Evolutionary conservation across 2,797 vertebrate species (phyloP).

Genomic region (Molossus molossus): DNA sequence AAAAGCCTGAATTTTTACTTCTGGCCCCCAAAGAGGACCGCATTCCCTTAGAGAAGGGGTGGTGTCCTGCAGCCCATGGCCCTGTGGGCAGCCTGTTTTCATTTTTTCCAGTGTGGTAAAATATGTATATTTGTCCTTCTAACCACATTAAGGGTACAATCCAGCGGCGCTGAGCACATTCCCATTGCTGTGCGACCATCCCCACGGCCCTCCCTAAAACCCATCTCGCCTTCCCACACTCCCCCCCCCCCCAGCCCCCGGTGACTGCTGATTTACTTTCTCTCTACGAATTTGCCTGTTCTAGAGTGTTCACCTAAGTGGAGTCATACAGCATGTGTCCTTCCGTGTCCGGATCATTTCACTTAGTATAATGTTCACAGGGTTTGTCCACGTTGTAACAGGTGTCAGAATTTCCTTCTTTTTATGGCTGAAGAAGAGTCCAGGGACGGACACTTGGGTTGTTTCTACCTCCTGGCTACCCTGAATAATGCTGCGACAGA

Average conservation of each 20-base stretch:
- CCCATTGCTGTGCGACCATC: accelerated
- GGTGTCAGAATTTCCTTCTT: not conserved
- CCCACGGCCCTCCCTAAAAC: too few relatives aligned
- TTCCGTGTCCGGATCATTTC: not conserved
- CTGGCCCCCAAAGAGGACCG: not conserved
- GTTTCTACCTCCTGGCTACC: not conserved
- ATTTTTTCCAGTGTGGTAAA: not conserved
- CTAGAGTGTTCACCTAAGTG: not conserved
- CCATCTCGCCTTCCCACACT: not conserved
- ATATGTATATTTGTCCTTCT: not conserved
- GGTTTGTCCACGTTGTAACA: too few relatives aligned
- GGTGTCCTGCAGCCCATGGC: not conserved
- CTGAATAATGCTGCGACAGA: not conserved
- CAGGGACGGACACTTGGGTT: not conserved
- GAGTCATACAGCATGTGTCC: too few relatives aligned
- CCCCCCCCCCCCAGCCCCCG: not conserved
- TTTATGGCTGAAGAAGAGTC: not conserved
- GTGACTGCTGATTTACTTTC: not conserved
- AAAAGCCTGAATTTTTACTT: too few relatives aligned
- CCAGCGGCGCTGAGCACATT: too few relatives aligned
- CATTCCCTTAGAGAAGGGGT: not conserved
- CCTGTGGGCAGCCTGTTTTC: not conserved
- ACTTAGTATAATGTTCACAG: not conserved
- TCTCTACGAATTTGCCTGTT: not conserved
- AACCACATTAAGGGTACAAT: not conserved